phyloP scores from a whole-genome alignment of 2,113 vertebrate species.

The Amblyornis subalaris region DNA sequence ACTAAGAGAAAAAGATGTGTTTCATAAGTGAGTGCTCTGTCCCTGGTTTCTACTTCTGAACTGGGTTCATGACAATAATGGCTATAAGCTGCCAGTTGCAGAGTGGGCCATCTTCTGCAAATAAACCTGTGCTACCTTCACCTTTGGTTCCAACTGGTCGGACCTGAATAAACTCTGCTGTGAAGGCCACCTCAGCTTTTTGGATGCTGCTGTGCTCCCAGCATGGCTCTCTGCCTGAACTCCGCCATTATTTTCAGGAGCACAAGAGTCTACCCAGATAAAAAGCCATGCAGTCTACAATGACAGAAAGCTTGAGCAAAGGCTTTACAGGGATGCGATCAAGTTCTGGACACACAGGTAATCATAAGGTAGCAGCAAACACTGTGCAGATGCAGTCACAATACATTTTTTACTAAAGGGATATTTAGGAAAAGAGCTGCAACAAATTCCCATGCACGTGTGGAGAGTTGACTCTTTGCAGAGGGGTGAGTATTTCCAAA shows the following conservation, averaged over 20 bases:
- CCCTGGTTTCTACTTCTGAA: neutral
- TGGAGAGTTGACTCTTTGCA: neutral
- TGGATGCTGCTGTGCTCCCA: neutral
- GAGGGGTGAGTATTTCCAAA: neutral
- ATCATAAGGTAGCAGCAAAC: neutral
- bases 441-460: neutral
- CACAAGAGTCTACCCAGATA: neutral
- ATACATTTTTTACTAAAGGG: neutral
- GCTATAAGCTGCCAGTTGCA: neutral
- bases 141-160: neutral
- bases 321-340: rapidly evolving
- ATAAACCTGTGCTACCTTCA: neutral
- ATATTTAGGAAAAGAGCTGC: neutral
- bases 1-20: neutral
- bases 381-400: neutral
- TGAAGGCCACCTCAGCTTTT: neutral
- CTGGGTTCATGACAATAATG: neutral
- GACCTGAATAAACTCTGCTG: neutral
- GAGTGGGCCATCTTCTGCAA: neutral
- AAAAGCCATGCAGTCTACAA: rapidly evolving
- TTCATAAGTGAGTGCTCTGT: neutral
- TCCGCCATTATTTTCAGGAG: neutral
- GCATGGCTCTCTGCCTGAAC: neutral
- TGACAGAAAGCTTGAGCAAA: neutral
- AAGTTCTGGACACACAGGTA: neutral